These are phyloP conservation scores for Aphaenogaster rudis DNA, from an alignment of 1,140 invertebrate genomes.

Conservation along the genomic window DNA sequence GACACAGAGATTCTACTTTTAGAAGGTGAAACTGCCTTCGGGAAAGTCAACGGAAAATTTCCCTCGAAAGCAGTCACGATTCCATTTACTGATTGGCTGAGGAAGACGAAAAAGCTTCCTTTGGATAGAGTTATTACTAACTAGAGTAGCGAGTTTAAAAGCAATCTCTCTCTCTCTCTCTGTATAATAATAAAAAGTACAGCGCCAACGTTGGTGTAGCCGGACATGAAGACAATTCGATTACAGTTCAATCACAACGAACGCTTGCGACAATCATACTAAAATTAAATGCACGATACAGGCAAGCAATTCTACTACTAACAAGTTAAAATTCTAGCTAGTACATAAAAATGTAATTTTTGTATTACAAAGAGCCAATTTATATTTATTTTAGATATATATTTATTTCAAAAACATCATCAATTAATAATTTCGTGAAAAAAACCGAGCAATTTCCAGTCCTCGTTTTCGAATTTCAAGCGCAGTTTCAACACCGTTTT, in stretches of 20 bases:
- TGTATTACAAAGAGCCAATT: neutral
- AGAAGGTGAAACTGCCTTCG: constrained; percentile 16
- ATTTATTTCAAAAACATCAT: neutral
- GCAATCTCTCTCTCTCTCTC: neutral
- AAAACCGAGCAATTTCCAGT: neutral
- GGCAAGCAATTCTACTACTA: neutral
- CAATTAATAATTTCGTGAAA: neutral
- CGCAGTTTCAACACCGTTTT: neutral
- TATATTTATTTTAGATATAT: neutral
- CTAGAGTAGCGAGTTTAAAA: constrained; percentile 21
- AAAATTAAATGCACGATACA: constrained; percentile 28
- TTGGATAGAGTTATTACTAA: constrained; percentile 3
- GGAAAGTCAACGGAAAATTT: constrained; percentile 30
- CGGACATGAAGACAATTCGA: constrained; percentile 9
- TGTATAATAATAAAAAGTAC: constrained; percentile 32
- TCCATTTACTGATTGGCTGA: constrained; percentile 19
- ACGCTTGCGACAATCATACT: neutral
- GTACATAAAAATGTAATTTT: neutral
- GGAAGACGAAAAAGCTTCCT: neutral
- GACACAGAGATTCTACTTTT: neutral
- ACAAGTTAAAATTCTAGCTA: neutral
- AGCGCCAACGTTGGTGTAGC: neutral
- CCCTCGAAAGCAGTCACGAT: constrained; percentile 6
- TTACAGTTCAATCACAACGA: constrained; percentile 20
- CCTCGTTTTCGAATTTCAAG: neutral